Conservation (phyloP, 37 sponge, comb jelly and placozoan genomes). For the Amphimedon queenslandica region DNA sequence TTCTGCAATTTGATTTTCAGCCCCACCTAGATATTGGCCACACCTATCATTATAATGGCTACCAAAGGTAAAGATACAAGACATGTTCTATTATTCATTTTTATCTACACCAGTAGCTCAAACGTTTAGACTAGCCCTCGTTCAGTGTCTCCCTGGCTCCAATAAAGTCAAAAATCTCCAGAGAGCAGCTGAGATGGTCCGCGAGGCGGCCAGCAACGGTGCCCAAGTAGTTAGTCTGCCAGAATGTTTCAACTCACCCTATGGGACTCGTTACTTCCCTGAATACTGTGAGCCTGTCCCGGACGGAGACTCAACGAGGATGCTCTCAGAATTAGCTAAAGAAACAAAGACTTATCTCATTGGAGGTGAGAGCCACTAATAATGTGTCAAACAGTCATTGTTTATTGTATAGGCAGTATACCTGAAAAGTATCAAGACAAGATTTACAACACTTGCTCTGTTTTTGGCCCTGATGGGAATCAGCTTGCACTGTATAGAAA, state of each 20-base stretch:
- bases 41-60: no score
- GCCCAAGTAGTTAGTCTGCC: conserved; percentile 85
- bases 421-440: conserved; percentile 86
- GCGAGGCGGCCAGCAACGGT: conserved; percentile 70
- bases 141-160: conserved; percentile 75
- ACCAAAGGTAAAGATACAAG: no score
- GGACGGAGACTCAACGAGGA: conserved; percentile 54
- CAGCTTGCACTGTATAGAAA: conserved; percentile 88
- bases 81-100: no score
- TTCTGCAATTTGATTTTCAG: no score
- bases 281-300: conserved; percentile 92
- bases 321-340: conserved; percentile 68
- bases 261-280: conserved; percentile 84
- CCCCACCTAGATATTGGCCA: no score
- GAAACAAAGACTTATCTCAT: conserved; percentile 76
- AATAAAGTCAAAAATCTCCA: conserved; percentile 78
- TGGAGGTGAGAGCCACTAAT: conserved; percentile 83
- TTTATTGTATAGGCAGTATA: conserved; percentile 81
- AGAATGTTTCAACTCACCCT: conserved; percentile 97
- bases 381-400: no score
- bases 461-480: conserved; percentile 77
- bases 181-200: conserved; percentile 62
- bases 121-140: conserved; percentile 74
- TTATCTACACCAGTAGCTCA: no score
- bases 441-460: conserved; percentile 85